phyloP scores from a whole-genome alignment of 2,113 vertebrate species.

The Petrocephalus zakoni region DNA sequence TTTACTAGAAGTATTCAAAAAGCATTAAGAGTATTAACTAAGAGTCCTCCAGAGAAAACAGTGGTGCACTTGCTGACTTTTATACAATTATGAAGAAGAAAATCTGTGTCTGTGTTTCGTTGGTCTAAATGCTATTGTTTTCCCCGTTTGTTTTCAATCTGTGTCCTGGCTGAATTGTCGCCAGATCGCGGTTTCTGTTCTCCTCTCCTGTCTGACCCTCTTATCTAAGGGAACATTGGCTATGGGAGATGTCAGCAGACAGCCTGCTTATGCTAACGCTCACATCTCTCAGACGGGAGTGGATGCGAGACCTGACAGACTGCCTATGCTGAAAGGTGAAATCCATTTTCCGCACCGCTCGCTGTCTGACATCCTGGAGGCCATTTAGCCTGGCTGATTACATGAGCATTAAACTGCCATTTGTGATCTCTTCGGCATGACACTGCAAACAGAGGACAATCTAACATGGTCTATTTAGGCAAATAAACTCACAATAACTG shows the following conservation, averaged over 20 bases:
- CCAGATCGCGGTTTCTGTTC: neutral
- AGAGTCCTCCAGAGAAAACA: neutral
- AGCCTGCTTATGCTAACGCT: conserved; percentile 43
- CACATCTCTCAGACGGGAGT: neutral
- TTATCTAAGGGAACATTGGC: neutral
- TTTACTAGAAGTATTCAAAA: neutral
- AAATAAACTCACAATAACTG: neutral
- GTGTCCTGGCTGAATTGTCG: neutral
- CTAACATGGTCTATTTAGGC: neutral
- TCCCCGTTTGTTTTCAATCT: neutral
- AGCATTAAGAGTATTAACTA: neutral
- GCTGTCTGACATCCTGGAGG: neutral
- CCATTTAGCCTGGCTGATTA: neutral
- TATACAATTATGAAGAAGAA: neutral
- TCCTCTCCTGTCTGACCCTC: neutral
- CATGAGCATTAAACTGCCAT: neutral
- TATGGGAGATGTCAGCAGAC: neutral
- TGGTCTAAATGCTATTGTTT: neutral
- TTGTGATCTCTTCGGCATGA: neutral
- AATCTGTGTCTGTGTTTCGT: neutral
- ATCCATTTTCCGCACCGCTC: neutral
- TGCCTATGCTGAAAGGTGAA: neutral
- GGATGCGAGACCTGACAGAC: conserved; percentile 23
- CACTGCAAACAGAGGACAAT: neutral
- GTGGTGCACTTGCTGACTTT: neutral